A percentile compares a stretch with the other conserved stretches of the same genome.
Evolutionary conservation across 2,888 invertebrate species (phyloP).

Genomic region (Cotesia congregata): DNA sequence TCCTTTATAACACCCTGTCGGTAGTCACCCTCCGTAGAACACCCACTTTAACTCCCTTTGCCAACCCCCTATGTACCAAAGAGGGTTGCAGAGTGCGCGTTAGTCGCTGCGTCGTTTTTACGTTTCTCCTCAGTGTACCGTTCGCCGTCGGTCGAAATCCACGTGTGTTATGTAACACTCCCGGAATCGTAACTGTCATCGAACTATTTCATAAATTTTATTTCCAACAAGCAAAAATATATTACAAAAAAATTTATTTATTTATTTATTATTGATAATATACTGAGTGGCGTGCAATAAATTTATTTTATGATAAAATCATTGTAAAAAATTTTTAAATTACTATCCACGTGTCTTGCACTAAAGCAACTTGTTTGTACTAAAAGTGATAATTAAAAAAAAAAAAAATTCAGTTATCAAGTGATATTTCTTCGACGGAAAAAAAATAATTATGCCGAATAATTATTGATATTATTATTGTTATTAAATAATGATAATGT

Average conservation of each 20-base stretch:
- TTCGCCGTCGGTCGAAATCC: constrained; percentile 64
- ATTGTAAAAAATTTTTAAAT: neutral
- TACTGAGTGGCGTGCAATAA: neutral
- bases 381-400: neutral
- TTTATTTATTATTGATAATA: neutral
- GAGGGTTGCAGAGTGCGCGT: constrained; percentile 59
- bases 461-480: neutral
- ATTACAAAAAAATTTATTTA: constrained; percentile 2
- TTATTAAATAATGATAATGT: neutral
- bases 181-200: neutral
- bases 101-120: constrained; percentile 57
- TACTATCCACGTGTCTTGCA: neutral
- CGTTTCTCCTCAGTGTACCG: constrained; percentile 64
- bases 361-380: neutral
- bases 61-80: constrained; percentile 22
- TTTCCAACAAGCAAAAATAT: neutral
- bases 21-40: constrained; percentile 12
- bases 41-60: neutral
- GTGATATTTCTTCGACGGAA: too few species aligned
- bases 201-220: neutral
- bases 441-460: too few species aligned
- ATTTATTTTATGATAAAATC: too few species aligned
- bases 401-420: too few species aligned
- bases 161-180: constrained; percentile 52
- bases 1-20: constrained; percentile 18